Conservation (phyloP, 2,113 vertebrate species). For the Seriola quinqueradiata region DNA sequence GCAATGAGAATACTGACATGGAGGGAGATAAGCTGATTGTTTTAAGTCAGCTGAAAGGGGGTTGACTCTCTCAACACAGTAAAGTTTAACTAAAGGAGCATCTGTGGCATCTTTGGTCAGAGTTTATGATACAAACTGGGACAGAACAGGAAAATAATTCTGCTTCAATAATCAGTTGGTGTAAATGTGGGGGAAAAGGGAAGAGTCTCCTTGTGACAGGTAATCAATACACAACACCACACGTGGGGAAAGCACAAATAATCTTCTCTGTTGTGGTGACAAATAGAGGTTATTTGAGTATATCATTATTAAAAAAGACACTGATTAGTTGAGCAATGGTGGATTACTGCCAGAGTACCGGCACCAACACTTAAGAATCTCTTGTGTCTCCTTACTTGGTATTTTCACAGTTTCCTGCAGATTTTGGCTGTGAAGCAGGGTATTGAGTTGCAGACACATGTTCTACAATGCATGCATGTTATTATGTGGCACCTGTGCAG, state of each 20-base stretch:
- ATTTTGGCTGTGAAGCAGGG: not conserved
- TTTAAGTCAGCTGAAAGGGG: not conserved
- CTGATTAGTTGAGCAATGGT: too few species aligned
- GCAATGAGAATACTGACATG: not conserved
- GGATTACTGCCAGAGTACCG: too few species aligned
- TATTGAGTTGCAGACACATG: not conserved
- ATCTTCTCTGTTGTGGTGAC: not conserved
- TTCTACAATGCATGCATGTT: not conserved
- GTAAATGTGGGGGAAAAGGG: too few species aligned
- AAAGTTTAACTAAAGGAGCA: not conserved
- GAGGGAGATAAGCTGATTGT: constrained; percentile 15
- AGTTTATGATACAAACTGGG: not conserved
- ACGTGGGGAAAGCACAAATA: not conserved
- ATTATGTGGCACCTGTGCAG: not conserved
- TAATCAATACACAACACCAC: too few species aligned
- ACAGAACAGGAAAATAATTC: not conserved
- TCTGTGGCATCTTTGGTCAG: not conserved
- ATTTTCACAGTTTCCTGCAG: too few species aligned
- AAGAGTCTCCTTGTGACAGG: too few species aligned
- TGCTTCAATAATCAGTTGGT: not conserved
- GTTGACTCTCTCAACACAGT: not conserved
- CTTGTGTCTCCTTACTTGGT: not conserved
- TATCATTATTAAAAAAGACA: too few species aligned
- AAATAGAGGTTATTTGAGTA: too few species aligned
- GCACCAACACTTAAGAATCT: not conserved